Evolutionary conservation across 1,140 invertebrate genomes (phyloP), one percentile per base, ranked within the genome.

Genomic region (Nomia melanderi): DNA sequence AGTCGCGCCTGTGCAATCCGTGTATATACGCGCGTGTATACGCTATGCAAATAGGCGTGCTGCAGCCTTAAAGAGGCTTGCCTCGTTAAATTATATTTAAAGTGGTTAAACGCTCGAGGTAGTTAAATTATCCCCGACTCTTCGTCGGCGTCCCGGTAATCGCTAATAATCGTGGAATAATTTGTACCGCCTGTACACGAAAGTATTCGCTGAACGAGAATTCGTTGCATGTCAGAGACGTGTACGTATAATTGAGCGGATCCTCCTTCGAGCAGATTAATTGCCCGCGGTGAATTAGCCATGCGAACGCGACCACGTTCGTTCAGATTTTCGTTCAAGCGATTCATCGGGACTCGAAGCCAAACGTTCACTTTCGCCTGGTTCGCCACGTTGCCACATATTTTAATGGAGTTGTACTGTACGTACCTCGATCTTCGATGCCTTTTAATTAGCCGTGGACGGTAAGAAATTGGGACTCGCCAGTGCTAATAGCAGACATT

Each of bases 1-100:
- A 0, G 23, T 31, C 17, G 17, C 53, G 25, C 20, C 27, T 23
- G 23, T 41, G 53, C 53, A 69, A n/a, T n/a, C 23, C 65, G 4
- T 11, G 31, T 25, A 25, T 36, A 29, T 17, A 23, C 23, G 7
- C 44, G 29, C 36, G 20, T 20, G 23, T 33, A 11, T 27, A 29
- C n/a, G 12, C 72, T 74, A 74, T 74, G 72, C 72, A 74, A 74
- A 74, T 57, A 66, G 27, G 50, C 14, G 25, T 7, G 33, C 9
- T 20, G n/a, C 50, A 44, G n/a, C 27, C 63, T 44, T 66, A 56
- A 74, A 66, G 62, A 66, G 72, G 27, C 36, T 17, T 7, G 62
- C 14, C 72, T 74, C 72, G 62, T 74, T 74, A 74, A 74, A 74
- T 74, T 66, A 74, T 56, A 74, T 74, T 74, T 74, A 41, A 74